Base-by-base conservation (phyloP, 2,888 invertebrate species). In the Sylvicola cinctus region DNA sequence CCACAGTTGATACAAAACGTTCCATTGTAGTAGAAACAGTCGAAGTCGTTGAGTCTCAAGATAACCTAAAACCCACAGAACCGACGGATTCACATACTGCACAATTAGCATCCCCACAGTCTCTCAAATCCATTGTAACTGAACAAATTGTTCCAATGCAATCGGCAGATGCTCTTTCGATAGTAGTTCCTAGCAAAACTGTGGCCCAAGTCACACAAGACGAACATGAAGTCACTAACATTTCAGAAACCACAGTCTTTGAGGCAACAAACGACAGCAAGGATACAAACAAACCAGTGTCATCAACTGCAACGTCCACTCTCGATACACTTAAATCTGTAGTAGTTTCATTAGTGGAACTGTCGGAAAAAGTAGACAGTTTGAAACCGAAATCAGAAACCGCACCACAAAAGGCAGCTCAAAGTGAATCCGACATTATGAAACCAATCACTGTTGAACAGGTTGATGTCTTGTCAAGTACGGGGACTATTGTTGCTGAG, bases 341-440 rank as follows among this genome's bases (percentile, higher is more conserved):
- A 31, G 16, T n/a, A 16, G 16, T 31, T 3, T 4, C 16, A 20
- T 16, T 10, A 10, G 31, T 31, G 6, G 12, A 16, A 31, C 7
- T 17, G 12, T 16, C 16, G 8, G 45, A 48, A 35, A 44, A 44
- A 38, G 45, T 45, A 41, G 38, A 38, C 11, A 35, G 39, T 16
- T 46, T 45, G 33, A 29, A 32, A 13, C 39, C 35, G 15, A 34
- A 38, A 27, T 39, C 44, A 12, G 32, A 33, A 38, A 44, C 48
- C 12, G 38, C 40, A 39, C 33, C 39, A 30, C 39, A 42, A 32
- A 40, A 32, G 11, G 47, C 47, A 23, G 35, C 37, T 20, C 13
- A 12, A 3, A 29, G 7, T 15, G 14, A n/a, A 13, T 20, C 20
- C 8, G 29, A 29, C 10, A 29, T 15, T 13, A 13, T 29, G 7